Percentiles rank a stretch among this genome's conserved stretches.
phyloP scores from a whole-genome alignment of 2,888 invertebrate species.

The Limnephilus rhombicus region DNA sequence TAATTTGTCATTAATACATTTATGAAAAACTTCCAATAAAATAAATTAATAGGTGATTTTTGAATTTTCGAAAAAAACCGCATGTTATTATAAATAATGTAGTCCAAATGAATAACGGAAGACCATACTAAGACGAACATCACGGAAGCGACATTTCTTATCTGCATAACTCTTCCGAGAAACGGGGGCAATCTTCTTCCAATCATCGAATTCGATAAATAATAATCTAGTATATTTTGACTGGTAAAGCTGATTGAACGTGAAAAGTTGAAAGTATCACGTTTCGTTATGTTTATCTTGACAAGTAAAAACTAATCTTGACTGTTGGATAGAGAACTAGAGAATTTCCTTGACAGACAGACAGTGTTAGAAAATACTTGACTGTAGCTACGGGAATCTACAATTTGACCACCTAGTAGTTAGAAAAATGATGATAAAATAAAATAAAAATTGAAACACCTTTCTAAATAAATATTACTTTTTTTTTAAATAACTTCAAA shows the following conservation, averaged over 20 bases:
- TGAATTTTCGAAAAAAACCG: too few species aligned
- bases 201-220: background rate
- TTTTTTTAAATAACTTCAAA: too few species aligned
- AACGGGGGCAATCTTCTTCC: background rate
- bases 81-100: too few species aligned
- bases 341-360: constrained; percentile 2
- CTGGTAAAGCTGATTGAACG: background rate
- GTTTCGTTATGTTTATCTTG: background rate
- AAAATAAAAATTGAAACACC: background rate
- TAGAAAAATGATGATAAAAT: background rate
- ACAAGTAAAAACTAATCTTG: constrained; percentile 17
- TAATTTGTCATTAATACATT: too few species aligned
- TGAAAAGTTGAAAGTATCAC: constrained; percentile 6
- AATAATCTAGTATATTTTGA: background rate
- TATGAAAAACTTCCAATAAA: too few species aligned
- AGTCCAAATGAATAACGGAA: background rate
- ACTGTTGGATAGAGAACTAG: background rate
- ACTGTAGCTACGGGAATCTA: background rate
- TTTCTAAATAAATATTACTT: too few species aligned
- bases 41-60: too few species aligned
- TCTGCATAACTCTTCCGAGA: background rate
- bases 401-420: background rate
- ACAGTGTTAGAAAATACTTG: background rate
- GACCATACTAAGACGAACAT: background rate
- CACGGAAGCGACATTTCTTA: background rate